Evolutionary conservation across 2,888 invertebrate genomes (phyloP).

Genomic region (Endotricha flammealis): DNA sequence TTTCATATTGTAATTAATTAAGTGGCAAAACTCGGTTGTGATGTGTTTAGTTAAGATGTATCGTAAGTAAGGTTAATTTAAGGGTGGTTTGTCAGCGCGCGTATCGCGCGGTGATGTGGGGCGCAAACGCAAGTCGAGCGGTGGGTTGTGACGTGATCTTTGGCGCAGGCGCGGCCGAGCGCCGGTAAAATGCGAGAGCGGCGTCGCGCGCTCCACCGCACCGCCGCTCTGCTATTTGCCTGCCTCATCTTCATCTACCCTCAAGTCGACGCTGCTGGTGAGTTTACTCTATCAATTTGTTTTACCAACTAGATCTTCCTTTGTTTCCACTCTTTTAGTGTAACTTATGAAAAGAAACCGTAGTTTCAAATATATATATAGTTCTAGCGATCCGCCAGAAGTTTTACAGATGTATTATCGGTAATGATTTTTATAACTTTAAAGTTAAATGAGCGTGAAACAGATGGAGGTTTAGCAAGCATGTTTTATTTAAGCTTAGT

Average conservation of each 20-base stretch:
- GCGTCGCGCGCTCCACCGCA: slow-evolving; percentile 66
- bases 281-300: slow-evolving; percentile 37
- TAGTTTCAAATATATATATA: too few species aligned
- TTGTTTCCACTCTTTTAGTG: slow-evolving; percentile 22
- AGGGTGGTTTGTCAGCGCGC: slow-evolving; percentile 33
- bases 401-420: too few species aligned
- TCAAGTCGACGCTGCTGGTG: slow-evolving; percentile 67
- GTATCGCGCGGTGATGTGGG: slow-evolving; percentile 61
- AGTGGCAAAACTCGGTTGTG: slow-evolving; percentile 77
- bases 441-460: too few species aligned
- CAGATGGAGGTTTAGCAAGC: slow-evolving; percentile 34
- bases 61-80: slow-evolving; percentile 51
- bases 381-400: too few species aligned
- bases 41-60: slow-evolving; percentile 70
- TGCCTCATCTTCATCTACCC: slow-evolving; percentile 65
- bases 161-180: slow-evolving; percentile 74
- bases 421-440: too few species aligned
- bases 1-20: slow-evolving; percentile 41
- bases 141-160: slow-evolving; percentile 62
- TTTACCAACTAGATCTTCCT: slow-evolving; percentile 32
- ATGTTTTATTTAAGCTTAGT: slow-evolving; percentile 24
- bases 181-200: slow-evolving; percentile 77
- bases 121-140: slow-evolving; percentile 34
- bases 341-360: too few species aligned
- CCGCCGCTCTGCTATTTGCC: slow-evolving; percentile 66